Evolutionary conservation across 2,888 invertebrate species (phyloP).

Genomic region (Amiota mariae): DNA sequence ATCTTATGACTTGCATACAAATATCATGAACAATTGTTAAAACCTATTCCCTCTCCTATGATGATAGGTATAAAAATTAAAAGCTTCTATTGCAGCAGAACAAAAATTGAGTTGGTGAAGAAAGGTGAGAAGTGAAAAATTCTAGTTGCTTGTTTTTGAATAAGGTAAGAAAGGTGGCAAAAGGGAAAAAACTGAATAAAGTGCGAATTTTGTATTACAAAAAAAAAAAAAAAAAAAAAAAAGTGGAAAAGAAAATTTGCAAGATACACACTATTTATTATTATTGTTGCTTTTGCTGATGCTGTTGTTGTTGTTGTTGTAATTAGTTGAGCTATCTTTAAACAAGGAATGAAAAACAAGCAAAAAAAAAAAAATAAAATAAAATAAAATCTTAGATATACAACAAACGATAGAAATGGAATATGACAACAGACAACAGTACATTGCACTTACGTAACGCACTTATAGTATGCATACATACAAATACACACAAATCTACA

Average conservation of each 20-base stretch:
- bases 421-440: neutral
- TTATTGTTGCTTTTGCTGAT: neutral
- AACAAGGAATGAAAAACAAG: neutral
- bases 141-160: too few relatives aligned
- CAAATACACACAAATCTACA: neutral
- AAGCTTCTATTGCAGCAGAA: neutral
- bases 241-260: neutral
- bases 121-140: too few relatives aligned
- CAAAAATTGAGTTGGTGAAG: neutral
- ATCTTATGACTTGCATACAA: too few relatives aligned
- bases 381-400: neutral
- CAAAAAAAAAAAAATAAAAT: neutral
- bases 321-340: neutral
- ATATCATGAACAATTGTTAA: too few relatives aligned
- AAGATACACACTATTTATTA: constrained; percentile 21
- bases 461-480: constrained; percentile 25
- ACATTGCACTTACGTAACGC: constrained; percentile 15
- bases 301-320: neutral
- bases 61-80: too few relatives aligned
- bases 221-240: neutral
- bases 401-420: neutral
- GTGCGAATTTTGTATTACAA: constrained; percentile 22
- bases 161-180: neutral
- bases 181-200: constrained; percentile 4
- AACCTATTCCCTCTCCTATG: too few relatives aligned